Evolutionary conservation across 2,888 invertebrate genomes (phyloP).

Genomic region (Polietes domitor): DNA sequence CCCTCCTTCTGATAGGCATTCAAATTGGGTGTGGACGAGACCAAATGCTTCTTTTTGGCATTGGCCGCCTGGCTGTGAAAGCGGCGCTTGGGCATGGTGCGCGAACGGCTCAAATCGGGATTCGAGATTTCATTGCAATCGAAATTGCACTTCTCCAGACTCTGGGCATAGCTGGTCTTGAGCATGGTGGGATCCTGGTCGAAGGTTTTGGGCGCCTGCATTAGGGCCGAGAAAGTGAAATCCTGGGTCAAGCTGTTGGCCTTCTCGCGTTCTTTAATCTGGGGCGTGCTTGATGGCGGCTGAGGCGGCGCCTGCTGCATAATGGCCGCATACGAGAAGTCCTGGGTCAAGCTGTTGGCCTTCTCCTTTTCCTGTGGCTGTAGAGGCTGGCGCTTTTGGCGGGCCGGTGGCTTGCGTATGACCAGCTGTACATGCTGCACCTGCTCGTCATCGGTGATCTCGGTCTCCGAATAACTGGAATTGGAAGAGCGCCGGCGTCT

Average conservation of each 20-base stretch:
- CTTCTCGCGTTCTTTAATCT: not conserved
- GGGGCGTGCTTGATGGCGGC: no score
- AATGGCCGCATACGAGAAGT: slow-evolving; percentile 52
- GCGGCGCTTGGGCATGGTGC: slow-evolving; percentile 74
- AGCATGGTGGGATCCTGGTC: slow-evolving; percentile 80
- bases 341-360: slow-evolving; percentile 56
- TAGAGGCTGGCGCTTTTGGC: slow-evolving; percentile 71
- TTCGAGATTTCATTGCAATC: slow-evolving; percentile 72
- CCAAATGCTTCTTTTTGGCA: slow-evolving; percentile 76
- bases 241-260: slow-evolving; percentile 58
- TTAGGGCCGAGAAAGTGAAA: slow-evolving; percentile 50
- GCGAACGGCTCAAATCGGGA: slow-evolving; percentile 55
- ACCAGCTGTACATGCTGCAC: slow-evolving; percentile 76
- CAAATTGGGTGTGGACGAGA: slow-evolving; percentile 85
- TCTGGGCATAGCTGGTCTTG: slow-evolving; percentile 79
- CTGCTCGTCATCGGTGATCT: slow-evolving; percentile 52
- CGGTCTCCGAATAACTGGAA: slow-evolving; percentile 60
- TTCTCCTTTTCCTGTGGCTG: slow-evolving; percentile 41
- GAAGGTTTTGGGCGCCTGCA: slow-evolving; percentile 75
- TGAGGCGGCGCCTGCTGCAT: slow-evolving; percentile 59
- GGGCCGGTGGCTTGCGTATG: slow-evolving; percentile 74
- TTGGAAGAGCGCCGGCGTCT: slow-evolving; percentile 63
- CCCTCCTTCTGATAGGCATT: slow-evolving; percentile 79
- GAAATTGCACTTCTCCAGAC: slow-evolving; percentile 79
- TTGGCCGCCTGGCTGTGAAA: slow-evolving; percentile 73